These are phyloP conservation scores for Stomorhina lunata DNA, from an alignment of 2,888 invertebrate genomes.

Conservation along the genomic window DNA sequence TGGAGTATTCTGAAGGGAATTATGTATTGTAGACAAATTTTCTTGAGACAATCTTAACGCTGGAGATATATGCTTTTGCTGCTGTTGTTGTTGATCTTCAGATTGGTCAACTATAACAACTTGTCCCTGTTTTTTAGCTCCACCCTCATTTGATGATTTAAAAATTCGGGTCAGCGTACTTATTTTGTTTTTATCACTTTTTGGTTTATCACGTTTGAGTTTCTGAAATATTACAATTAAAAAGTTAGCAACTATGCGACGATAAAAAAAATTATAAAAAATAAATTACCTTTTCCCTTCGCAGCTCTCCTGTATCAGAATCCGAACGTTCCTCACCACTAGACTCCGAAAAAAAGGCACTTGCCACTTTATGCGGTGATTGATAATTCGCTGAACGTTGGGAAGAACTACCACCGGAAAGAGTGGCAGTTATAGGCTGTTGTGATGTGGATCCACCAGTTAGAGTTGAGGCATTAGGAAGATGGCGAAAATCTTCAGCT, in stretches of 20 bases:
- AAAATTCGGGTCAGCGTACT: constrained; percentile 85
- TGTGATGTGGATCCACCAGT: constrained; percentile 43
- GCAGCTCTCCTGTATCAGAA: constrained; percentile 53
- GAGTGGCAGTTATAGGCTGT: constrained; percentile 15
- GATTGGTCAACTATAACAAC: constrained; percentile 86
- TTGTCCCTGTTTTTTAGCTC: constrained; percentile 86
- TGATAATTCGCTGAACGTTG: constrained; percentile 68
- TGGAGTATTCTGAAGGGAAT: constrained; percentile 45
- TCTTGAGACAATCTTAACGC: constrained; percentile 69
- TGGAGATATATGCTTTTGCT: constrained; percentile 70
- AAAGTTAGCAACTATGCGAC: not conserved
- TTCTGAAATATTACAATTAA: constrained; percentile 66
- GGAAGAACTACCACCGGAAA: constrained; percentile 55
- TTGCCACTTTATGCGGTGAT: constrained; percentile 69
- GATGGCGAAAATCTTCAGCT: constrained; percentile 64
- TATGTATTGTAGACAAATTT: constrained; percentile 66
- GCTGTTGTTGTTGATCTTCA: constrained; percentile 78
- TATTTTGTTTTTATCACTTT: constrained; percentile 86
- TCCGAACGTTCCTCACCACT: constrained; percentile 70
- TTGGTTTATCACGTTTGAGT: constrained; percentile 76
- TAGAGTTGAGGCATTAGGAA: constrained; percentile 54
- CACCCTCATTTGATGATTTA: constrained; percentile 85
- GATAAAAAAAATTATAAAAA: constrained; percentile 22
- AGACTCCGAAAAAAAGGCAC: constrained; percentile 66
- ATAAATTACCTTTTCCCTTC: constrained; percentile 62